Base-by-base conservation (phyloP, 2,113 vertebrate species). In the Coptodon rendalli region DNA sequence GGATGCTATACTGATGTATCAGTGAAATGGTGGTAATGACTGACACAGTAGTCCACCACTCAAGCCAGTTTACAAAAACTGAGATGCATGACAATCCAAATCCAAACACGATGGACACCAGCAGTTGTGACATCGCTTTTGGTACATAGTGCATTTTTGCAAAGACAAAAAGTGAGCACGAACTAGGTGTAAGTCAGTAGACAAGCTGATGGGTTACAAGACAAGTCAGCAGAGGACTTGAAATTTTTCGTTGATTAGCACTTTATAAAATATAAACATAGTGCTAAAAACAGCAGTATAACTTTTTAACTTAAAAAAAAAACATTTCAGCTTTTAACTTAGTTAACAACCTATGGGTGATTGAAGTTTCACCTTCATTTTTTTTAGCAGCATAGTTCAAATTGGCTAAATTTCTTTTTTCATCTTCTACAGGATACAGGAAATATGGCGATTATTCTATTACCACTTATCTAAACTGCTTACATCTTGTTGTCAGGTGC, bases 401-500 rank as follows among this genome's bases (percentile, higher is more conserved):
- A n/a, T n/a, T 5, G 10, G 10, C 22, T 76, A 19, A 17, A 76
- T 50, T 78, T 29, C 27, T 78, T 78, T 4, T n/a, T 31, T 31
- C 16, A 50, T 45, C 27, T 48, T 52, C 73, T 78, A 13, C 73
- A 78, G 43, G 9, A 31, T 11, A 31, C 71, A 78, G 73, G 45
- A 52, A 78, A 52, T 78, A 78, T 31, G 17, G 27, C 2, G 4
- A 52, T 78, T 78, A 31, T 54, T 85, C 19, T 73, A 87, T 76
- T 38, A 83, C 87, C 50, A 86, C 56, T 90, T 63, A 90, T 91
- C 86, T 80, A 50, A 91, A 89, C 76, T 48, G 85, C 45, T 85
- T 88, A 50, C 66, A 86, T 92, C 68, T 88, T 87, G 76, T 89
- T 90, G 90, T 89, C 87, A 88, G 76, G 31, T 87, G 22, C 59